Percentiles rank a stretch among this genome's conserved stretches.
These are phyloP conservation scores for Enteromius treurensis DNA, from an alignment of 2,797 vertebrate genomes.

Conservation along the genomic window DNA sequence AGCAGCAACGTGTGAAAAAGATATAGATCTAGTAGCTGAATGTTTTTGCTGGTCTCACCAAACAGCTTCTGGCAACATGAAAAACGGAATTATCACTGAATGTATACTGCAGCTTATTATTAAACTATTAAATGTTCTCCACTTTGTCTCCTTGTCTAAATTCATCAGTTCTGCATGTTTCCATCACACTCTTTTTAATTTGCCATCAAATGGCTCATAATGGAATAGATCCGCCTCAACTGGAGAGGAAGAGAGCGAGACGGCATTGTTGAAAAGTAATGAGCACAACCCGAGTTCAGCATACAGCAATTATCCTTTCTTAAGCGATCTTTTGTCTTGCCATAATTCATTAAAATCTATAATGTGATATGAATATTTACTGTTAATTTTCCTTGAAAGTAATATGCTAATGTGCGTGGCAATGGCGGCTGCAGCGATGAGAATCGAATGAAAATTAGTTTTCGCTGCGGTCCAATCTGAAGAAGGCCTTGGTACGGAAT, in stretches of 20 bases:
- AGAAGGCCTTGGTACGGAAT: not conserved
- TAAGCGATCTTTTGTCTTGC: slow-evolving; percentile 55
- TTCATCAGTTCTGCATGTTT: slow-evolving; percentile 46
- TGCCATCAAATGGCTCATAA: slow-evolving; percentile 54
- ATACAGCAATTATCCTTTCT: slow-evolving; percentile 59
- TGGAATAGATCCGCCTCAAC: slow-evolving; percentile 49
- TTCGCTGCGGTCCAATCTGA: slow-evolving; percentile 44
- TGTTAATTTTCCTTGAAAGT: slow-evolving; percentile 53
- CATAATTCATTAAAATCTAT: slow-evolving; percentile 61
- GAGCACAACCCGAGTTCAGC: slow-evolving; percentile 54
- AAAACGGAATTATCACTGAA: slow-evolving; percentile 87
- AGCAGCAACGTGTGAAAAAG: slow-evolving; percentile 78
- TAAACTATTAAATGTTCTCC: slow-evolving; percentile 88
- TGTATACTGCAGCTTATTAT: slow-evolving; percentile 88
- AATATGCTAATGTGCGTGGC: slow-evolving; percentile 52
- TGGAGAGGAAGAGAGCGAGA: slow-evolving; percentile 32
- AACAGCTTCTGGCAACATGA: slow-evolving; percentile 85
- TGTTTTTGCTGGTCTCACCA: slow-evolving; percentile 86
- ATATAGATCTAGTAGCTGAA: slow-evolving; percentile 83
- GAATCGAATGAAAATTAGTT: slow-evolving; percentile 67
- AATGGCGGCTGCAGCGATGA: slow-evolving; percentile 58
- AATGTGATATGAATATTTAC: slow-evolving; percentile 58
- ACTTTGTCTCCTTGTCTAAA: slow-evolving; percentile 74
- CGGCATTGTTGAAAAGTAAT: slow-evolving; percentile 60
- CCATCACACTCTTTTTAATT: slow-evolving; percentile 56